These are phyloP conservation scores for Papilio elwesi DNA, from an alignment of 2,888 invertebrate species.

Conservation along the genomic window DNA sequence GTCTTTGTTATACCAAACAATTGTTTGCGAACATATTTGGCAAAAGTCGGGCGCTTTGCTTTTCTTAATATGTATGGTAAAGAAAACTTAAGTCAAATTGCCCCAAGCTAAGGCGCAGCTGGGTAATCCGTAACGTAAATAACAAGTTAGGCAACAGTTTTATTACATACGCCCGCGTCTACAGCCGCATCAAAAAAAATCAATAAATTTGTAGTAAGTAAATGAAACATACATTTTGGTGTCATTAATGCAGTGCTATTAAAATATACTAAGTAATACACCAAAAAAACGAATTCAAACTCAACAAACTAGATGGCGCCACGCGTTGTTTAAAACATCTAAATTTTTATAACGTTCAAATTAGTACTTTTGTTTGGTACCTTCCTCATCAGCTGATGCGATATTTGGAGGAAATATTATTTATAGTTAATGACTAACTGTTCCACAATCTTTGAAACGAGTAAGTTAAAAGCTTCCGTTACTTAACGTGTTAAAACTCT, in stretches of 20 bases:
- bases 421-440: neutral
- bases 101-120: neutral
- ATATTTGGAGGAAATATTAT: neutral
- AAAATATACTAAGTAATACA: too few species aligned
- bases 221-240: too few species aligned
- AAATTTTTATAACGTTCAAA: too few species aligned
- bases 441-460: neutral
- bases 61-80: slow-evolving; percentile 21
- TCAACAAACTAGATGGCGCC: neutral
- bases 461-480: neutral
- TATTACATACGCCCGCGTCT: neutral
- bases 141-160: slow-evolving; percentile 10
- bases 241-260: too few species aligned
- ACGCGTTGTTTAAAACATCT: neutral
- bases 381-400: too few species aligned
- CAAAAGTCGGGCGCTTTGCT: slow-evolving; percentile 4
- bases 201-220: too few species aligned
- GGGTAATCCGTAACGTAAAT: slow-evolving; percentile 18
- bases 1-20: neutral
- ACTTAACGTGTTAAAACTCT: neutral
- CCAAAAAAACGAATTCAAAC: neutral
- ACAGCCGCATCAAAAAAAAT: neutral
- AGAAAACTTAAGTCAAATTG: slow-evolving; percentile 20
- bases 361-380: too few species aligned
- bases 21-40: slow-evolving; percentile 13